Base-by-base conservation (phyloP, 2,888 invertebrate species). In the Ethmia dodecea region DNA sequence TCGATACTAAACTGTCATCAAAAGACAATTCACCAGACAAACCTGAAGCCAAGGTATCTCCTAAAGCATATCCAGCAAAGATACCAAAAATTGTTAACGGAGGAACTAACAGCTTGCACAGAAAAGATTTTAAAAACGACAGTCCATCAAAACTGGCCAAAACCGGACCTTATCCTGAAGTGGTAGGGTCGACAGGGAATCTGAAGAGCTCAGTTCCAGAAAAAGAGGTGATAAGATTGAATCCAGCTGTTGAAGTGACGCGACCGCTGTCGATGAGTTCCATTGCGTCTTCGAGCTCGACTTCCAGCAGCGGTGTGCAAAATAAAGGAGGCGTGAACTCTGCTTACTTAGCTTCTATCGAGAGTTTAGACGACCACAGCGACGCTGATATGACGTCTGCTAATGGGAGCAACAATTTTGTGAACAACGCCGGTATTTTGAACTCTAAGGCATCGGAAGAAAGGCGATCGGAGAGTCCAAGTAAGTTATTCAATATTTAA, bases 261-360 rank as follows among this genome's bases (percentile, higher is more conserved):
- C 79, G 93, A 45, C 93, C 93, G 24, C 77, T 93, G 13, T 93
- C 93, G 2, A 89, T 93, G 72, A 93, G 92, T 64, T 94, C 94
- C 41, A 91, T 94, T 54, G 91, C 92, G 8, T 93, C 93, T 5
- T 92, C 92, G 0, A 91, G 92, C 38, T 92, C 90, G 0, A 90
- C 89, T 4, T 87, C 81, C 1, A 89, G 88, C 43, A 90, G 89
- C 54, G 90, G 90, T 33, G 89, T 89, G 26, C 89, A 89, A 47
- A 89, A 90, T 54, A 89, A 88, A 59, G 88, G 89, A 12, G 89
- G 89, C 47, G 88, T 91, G 49, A 90, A 90, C 50, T 92, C 92
- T 25, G 93, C 94, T 10, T 95, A 95, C 74, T 81, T 95, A 64
- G 95, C 96, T 34, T 95, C 95, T 20, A 94, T 94, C 33, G 96